These are phyloP conservation scores for Gobius niger DNA, from an alignment of 2,113 vertebrate genomes.

Conservation along the genomic window DNA sequence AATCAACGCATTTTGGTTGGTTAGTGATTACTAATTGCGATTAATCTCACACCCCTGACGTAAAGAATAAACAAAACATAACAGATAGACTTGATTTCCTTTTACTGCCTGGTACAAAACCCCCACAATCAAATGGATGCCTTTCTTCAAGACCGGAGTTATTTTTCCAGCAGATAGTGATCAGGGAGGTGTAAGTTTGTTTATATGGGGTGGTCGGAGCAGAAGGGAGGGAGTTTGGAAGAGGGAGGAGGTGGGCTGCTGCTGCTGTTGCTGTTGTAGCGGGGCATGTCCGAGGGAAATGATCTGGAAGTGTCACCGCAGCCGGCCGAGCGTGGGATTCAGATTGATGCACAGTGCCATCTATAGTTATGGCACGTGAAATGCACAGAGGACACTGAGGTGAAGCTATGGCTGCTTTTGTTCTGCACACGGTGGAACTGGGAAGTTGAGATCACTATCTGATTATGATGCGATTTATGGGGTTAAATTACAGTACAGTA, in stretches of 20 bases:
- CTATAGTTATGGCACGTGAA: conserved; percentile 71
- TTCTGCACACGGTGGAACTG: not conserved
- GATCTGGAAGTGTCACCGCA: conserved; percentile 37
- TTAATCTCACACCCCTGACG: no score
- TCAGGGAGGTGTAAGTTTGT: conserved; percentile 9
- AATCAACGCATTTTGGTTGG: no score
- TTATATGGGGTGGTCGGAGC: not conserved
- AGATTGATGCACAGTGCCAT: conserved; percentile 75
- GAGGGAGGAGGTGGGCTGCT: not conserved
- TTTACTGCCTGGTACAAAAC: conserved; percentile 37
- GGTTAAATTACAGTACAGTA: no score
- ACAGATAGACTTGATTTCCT: conserved; percentile 40
- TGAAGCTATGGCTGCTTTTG: not conserved
- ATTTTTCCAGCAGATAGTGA: conserved; percentile 32
- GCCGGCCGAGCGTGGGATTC: conserved; percentile 26
- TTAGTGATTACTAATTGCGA: no score
- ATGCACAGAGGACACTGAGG: conserved; percentile 34
- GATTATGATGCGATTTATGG: no score
- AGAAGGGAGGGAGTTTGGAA: not conserved
- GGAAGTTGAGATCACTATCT: no score
- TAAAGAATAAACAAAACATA: conserved; percentile 43
- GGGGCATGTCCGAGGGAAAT: conserved; percentile 26
- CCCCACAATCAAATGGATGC: conserved; percentile 27
- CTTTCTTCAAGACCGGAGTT: conserved; percentile 30
- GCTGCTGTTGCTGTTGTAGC: not conserved